These are phyloP conservation scores for Lutjanus argentimaculatus DNA, from an alignment of 2,797 vertebrate species.

Conservation along the genomic window DNA sequence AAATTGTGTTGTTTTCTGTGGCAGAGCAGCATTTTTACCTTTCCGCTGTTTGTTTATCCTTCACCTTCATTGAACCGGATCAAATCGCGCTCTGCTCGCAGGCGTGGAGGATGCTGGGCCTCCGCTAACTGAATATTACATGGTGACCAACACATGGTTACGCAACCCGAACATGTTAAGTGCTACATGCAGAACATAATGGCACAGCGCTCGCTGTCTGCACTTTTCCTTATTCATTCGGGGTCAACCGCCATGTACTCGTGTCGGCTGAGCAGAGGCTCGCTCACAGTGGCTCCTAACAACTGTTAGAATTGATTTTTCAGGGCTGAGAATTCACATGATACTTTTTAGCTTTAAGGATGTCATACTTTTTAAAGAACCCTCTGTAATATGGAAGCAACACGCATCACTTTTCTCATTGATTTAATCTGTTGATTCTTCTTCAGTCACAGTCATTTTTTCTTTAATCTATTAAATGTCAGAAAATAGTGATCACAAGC, in stretches of 20 bases:
- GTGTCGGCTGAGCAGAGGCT: background rate
- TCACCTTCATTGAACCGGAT: conserved; percentile 13
- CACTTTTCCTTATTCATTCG: background rate
- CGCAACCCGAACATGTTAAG: conserved; percentile 59
- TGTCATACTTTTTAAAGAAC: background rate
- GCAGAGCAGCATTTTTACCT: conserved; percentile 1
- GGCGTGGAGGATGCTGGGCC: background rate
- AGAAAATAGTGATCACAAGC: background rate
- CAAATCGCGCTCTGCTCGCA: background rate
- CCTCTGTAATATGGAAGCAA: background rate
- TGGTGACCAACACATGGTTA: conserved; percentile 59
- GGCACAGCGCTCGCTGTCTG: background rate
- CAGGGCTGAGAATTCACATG: background rate
- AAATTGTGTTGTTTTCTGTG: background rate
- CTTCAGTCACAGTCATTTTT: background rate
- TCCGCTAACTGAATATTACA: conserved; percentile 60
- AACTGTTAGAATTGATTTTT: conserved; percentile 10
- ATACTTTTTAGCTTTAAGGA: background rate
- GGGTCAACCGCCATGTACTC: background rate
- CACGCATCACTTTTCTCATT: background rate
- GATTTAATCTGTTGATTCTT: background rate
- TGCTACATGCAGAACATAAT: conserved; percentile 41
- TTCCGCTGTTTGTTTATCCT: conserved; percentile 7
- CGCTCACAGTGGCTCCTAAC: background rate
- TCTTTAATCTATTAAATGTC: background rate